A percentile compares a stretch with the other conserved stretches of the same genome.
Conservation (phyloP, 2,797 vertebrate genomes). For the Morelia viridis region DNA sequence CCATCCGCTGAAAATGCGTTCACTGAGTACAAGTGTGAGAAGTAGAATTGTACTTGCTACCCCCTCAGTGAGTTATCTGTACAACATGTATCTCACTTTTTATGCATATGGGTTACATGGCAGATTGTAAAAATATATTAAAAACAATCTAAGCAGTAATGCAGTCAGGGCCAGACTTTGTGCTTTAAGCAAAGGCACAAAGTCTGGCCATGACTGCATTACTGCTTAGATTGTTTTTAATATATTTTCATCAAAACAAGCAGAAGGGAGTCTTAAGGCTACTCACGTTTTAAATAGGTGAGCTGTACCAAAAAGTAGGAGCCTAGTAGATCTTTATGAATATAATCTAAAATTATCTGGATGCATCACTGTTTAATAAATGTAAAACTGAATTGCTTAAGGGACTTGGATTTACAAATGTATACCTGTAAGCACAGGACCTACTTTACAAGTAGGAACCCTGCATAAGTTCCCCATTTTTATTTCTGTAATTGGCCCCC, state of each 20-base stretch:
- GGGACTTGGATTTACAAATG: background rate
- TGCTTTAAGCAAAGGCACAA: background rate
- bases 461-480: background rate
- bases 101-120: background rate
- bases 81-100: background rate
- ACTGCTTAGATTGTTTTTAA: no score
- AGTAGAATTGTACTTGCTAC: background rate
- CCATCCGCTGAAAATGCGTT: background rate
- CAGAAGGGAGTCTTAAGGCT: background rate
- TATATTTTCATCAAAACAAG: background rate
- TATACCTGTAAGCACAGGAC: background rate
- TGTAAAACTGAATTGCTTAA: background rate
- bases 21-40: background rate
- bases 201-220: no score
- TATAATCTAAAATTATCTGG: background rate
- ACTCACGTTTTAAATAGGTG: background rate
- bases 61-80: background rate
- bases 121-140: background rate
- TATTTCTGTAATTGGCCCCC: background rate
- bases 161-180: background rate
- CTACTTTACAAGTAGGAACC: background rate
- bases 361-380: background rate
- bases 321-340: background rate
- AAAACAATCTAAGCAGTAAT: background rate
- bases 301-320: background rate